These are phyloP conservation scores for Orchestes rusci DNA, from an alignment of 2,888 invertebrate genomes.

Conservation along the genomic window DNA sequence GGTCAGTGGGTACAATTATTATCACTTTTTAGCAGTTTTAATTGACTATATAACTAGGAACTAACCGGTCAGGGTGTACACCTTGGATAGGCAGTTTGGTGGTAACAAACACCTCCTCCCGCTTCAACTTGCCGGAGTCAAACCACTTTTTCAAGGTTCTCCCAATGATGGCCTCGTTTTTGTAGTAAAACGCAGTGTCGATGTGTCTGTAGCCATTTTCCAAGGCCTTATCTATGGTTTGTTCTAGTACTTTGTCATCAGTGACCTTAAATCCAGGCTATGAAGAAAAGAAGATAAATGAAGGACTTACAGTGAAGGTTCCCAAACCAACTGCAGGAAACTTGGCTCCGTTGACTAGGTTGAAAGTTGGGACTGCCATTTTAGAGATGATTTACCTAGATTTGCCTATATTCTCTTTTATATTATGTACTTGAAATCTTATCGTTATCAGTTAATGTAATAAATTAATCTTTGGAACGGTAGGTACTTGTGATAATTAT, in stretches of 20 bases:
- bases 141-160: slow-evolving; percentile 63
- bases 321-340: slow-evolving; percentile 29
- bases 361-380: too few relatives aligned
- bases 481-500: too few relatives aligned
- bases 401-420: too few relatives aligned
- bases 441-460: too few relatives aligned
- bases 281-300: not conserved
- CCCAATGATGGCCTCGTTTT: slow-evolving; percentile 68
- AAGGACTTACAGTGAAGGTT: slow-evolving; percentile 28
- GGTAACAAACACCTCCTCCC: slow-evolving; percentile 73
- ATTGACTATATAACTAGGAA: too few relatives aligned
- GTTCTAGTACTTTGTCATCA: slow-evolving; percentile 53
- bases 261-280: too few relatives aligned
- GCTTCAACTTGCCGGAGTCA: slow-evolving; percentile 54
- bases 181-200: slow-evolving; percentile 68
- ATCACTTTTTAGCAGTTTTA: too few relatives aligned
- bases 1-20: too few relatives aligned
- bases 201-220: slow-evolving; percentile 73
- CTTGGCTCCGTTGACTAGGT: slow-evolving; percentile 47
- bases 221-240: slow-evolving; percentile 59
- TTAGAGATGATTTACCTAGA: too few relatives aligned
- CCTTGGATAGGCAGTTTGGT: slow-evolving; percentile 67
- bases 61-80: slow-evolving; percentile 9
- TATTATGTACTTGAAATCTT: too few relatives aligned
- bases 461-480: too few relatives aligned